Conservation (phyloP, 1,140 invertebrate species). For the Lordiphosa collinella region DNA sequence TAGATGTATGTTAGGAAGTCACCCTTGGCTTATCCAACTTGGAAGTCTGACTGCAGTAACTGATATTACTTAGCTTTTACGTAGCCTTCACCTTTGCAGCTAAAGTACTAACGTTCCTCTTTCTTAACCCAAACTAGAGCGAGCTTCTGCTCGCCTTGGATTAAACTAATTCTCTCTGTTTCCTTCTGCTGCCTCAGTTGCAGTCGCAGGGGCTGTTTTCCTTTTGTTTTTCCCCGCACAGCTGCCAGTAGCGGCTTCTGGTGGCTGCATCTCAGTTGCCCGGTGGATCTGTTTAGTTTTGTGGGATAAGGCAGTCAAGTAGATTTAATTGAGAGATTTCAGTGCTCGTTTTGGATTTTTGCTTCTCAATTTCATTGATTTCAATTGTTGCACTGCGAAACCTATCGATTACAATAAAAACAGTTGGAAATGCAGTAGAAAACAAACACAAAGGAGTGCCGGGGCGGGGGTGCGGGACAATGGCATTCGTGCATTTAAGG, state of each 20-base stretch:
- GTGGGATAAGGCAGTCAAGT: slow-evolving; percentile 32
- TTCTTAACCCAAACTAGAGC: too few species aligned
- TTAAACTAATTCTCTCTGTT: too few species aligned
- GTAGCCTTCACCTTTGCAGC: too few species aligned
- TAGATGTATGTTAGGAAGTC: too few species aligned
- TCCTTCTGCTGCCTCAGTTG: too few species aligned
- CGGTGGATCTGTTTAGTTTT: not conserved
- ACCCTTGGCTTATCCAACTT: too few species aligned
- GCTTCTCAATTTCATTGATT: slow-evolving; percentile 51
- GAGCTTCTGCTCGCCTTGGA: too few species aligned
- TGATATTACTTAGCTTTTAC: too few species aligned
- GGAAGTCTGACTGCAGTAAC: too few species aligned
- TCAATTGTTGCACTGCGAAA: slow-evolving; percentile 33
- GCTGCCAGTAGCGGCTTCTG: slow-evolving; percentile 1
- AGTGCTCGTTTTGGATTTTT: slow-evolving; percentile 14
- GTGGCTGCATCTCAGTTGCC: too few species aligned
- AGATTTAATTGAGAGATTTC: slow-evolving; percentile 36
- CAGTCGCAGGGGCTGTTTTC: not conserved
- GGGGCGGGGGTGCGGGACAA: slow-evolving; percentile 23
- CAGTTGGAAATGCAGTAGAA: slow-evolving; percentile 9
- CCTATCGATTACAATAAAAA: slow-evolving; percentile 51
- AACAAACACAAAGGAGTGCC: slow-evolving; percentile 3
- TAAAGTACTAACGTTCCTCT: too few species aligned
- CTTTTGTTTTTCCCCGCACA: slow-evolving; percentile 3
- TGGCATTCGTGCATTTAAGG: slow-evolving; percentile 14